phyloP scores from a whole-genome alignment of 2,113 vertebrate species.

The Saimiri boliviensis region DNA sequence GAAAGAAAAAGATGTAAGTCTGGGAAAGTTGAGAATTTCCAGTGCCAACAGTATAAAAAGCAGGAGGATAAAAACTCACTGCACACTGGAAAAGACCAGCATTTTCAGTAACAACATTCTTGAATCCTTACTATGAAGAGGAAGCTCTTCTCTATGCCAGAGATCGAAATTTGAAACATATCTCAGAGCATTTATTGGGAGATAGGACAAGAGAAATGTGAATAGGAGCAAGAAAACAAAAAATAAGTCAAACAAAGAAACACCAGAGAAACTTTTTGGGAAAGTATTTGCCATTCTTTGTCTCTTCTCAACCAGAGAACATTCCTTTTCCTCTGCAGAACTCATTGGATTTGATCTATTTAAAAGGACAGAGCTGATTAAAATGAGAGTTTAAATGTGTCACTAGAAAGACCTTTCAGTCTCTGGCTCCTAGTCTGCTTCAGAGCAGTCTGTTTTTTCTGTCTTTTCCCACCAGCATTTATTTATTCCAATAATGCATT shows the following conservation, averaged over 20 bases:
- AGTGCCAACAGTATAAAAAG: background rate
- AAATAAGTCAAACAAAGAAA: background rate
- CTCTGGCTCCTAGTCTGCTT: background rate
- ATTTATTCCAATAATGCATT: background rate
- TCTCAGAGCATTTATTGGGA: background rate
- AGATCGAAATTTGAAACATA: background rate
- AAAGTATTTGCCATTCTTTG: background rate
- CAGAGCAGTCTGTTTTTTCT: background rate
- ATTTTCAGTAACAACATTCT: background rate
- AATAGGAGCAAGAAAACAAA: background rate
- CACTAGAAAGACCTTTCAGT: background rate
- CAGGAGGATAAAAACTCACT: background rate
- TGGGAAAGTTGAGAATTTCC: background rate
- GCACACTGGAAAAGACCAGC: background rate
- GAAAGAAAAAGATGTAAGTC: background rate
- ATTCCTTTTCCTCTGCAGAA: background rate
- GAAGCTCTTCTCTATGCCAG: background rate
- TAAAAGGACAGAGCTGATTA: constrained; percentile 10
- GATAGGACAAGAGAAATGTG: background rate
- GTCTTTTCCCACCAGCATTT: background rate
- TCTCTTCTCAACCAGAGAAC: background rate
- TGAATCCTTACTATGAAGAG: background rate
- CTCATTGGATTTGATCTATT: background rate
- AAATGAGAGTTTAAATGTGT: constrained; percentile 11
- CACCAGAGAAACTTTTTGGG: background rate